Conservation (phyloP, 2,888 invertebrate species). For the Sycophila texana region DNA sequence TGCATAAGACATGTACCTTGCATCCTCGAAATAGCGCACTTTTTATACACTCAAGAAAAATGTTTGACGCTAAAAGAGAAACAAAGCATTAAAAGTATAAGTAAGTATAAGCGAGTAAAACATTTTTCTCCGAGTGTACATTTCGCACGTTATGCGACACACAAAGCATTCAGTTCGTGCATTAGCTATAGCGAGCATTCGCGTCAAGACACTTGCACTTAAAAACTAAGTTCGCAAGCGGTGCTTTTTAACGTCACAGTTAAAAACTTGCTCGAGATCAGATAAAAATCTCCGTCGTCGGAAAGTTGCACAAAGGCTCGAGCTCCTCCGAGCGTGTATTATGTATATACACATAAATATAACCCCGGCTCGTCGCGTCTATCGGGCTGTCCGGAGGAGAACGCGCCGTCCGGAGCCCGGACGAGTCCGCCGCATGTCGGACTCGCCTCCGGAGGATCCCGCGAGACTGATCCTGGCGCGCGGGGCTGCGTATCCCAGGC, state of each 20-base stretch:
- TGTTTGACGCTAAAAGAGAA: background rate
- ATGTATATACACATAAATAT: slow-evolving; percentile 19
- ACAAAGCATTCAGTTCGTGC: slow-evolving; percentile 22
- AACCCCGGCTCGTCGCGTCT: background rate
- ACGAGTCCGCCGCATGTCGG: slow-evolving; percentile 2
- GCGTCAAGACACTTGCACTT: slow-evolving; percentile 22
- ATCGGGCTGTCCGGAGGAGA: background rate
- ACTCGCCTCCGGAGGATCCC: slow-evolving; percentile 32
- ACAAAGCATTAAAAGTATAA: too few species aligned
- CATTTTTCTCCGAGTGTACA: slow-evolving; percentile 16
- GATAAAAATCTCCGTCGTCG: slow-evolving; percentile 25
- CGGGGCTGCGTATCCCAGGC: slow-evolving; percentile 6
- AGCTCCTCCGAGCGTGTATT: background rate
- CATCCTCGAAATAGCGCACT: too few species aligned
- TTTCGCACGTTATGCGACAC: background rate
- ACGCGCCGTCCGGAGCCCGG: background rate
- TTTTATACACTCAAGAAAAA: background rate
- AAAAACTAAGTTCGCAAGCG: slow-evolving; percentile 4
- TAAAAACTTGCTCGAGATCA: slow-evolving; percentile 10
- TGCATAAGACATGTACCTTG: background rate
- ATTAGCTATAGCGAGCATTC: slow-evolving; percentile 7
- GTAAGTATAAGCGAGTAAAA: background rate
- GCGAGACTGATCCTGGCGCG: slow-evolving; percentile 49
- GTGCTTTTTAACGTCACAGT: slow-evolving; percentile 23
- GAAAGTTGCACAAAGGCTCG: background rate